Base-by-base conservation (phyloP, 2,113 vertebrate genomes). In the Thunnus maccoyii region DNA sequence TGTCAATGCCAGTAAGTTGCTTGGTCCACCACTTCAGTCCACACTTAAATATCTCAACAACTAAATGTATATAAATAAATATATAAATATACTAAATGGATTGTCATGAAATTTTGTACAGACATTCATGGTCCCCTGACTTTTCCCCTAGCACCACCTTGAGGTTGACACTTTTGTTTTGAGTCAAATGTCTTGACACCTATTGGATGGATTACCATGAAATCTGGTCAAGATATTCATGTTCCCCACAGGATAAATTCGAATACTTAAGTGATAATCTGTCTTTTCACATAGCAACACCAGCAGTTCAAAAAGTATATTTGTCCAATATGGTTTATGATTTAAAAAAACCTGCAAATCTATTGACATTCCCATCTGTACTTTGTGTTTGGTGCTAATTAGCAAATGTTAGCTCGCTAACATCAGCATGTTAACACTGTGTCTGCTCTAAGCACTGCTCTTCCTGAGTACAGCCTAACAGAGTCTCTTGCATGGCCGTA, bases 11-110 rank as follows among this genome's bases (percentile, higher is more conserved):
- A 62, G 2, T 30, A 27, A 1, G 18, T 7, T 17, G 50, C 11
- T 20, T 52, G 18, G 13, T 41, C 32, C 5, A 9, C 14, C n/a
- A 18, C n/a, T 56, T 36, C 3, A 41, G 7, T 64, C n/a, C 51
- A 63, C 25, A 71, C 25, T 46, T 25, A 70, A 62, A 70, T 7
- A 14, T 66, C 60, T 76, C 58, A 17, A 73, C 25, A 70, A 20
- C n/a, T 41, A 41, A 41, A 41, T 41, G 7, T 41, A 41, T 41
- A 41, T 41, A 41, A 41, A 41, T 41, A 41, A 30, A 41, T 41
- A 41, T 9, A 41, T 41, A 9, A 9, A 41, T 41, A 30, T 56
- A 25, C 14, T 46, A 8, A 8, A 68, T 17, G 4, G 56, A 62
- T 32, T 74, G 22, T 36, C 48, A 16, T 69, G 15, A 48, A 30